phyloP scores from a whole-genome alignment of 2,797 vertebrate genomes.

The Sphaeramia orbicularis region DNA sequence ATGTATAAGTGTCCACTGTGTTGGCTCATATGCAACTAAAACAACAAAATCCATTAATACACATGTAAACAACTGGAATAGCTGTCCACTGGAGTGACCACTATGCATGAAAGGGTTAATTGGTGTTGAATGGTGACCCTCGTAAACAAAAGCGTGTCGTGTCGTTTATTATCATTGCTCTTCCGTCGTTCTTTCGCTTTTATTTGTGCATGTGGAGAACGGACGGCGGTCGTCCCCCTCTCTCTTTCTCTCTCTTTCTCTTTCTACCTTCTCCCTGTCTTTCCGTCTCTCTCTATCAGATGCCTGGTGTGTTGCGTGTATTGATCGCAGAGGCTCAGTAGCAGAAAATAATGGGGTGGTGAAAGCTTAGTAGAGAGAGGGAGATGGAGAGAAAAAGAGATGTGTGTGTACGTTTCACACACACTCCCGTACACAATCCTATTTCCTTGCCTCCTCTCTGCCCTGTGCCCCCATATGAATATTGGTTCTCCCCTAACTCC shows the following conservation, averaged over 20 bases:
- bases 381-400: slow-evolving; percentile 81
- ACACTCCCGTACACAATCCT: slow-evolving; percentile 40
- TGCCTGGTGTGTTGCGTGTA: slow-evolving; percentile 87
- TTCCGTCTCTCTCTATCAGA: slow-evolving; percentile 77
- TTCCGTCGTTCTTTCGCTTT: slow-evolving; percentile 46
- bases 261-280: slow-evolving; percentile 30
- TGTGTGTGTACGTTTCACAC: slow-evolving; percentile 15
- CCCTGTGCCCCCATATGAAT: slow-evolving; percentile 88
- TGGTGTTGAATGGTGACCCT: slow-evolving; percentile 62
- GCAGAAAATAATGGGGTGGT: slow-evolving; percentile 89
- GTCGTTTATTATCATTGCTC: slow-evolving; percentile 55
- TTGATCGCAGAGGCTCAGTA: slow-evolving; percentile 91
- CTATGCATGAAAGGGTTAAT: no score
- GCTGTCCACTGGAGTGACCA: no score
- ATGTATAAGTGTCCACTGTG: no score
- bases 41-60: no score
- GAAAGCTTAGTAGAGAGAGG: slow-evolving; percentile 83
- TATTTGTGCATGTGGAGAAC: slow-evolving; percentile 26
- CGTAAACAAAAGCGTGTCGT: slow-evolving; percentile 56
- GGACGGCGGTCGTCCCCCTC: no score
- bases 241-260: slow-evolving; percentile 11
- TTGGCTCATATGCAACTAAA: no score
- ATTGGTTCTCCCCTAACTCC: slow-evolving; percentile 90
- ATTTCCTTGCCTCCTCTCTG: slow-evolving; percentile 51
- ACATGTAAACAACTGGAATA: no score